phyloP scores from a whole-genome alignment of 2,888 invertebrate species.

The Thereva unica region DNA sequence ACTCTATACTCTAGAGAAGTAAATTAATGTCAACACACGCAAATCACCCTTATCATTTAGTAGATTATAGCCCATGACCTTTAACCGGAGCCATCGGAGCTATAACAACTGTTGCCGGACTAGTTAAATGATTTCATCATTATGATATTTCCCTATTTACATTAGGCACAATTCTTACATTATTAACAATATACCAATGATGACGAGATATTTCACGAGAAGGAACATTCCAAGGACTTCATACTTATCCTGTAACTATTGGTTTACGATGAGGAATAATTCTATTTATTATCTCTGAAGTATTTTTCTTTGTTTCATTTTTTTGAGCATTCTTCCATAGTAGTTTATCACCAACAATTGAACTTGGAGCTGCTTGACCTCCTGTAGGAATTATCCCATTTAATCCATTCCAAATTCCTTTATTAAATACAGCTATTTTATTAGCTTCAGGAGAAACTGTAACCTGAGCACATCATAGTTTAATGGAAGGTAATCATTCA shows the following conservation, averaged over 20 bases:
- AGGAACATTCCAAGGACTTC: conserved; percentile 68
- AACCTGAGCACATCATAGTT: conserved; percentile 66
- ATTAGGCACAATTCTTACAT: conserved; percentile 56
- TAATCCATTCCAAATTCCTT: conserved; percentile 71
- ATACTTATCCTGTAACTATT: conserved; percentile 63
- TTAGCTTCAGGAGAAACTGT: conserved; percentile 72
- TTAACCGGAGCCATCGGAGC: conserved; percentile 64
- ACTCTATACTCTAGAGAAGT: conserved; percentile 72
- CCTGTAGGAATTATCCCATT: conserved; percentile 66
- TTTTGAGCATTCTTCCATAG: conserved; percentile 60
- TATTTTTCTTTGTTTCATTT: conserved; percentile 66
- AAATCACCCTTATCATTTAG: conserved; percentile 69
- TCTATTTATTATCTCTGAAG: conserved; percentile 28
- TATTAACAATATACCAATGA: conserved; percentile 67
- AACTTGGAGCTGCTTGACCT: conserved; percentile 68
- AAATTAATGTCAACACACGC: conserved; percentile 61
- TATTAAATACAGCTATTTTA: conserved; percentile 75
- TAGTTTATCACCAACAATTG: conserved; percentile 61
- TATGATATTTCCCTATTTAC: conserved; percentile 62
- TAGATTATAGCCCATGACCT: conserved; percentile 69
- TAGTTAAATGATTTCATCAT: conserved; percentile 67
- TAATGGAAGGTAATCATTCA: conserved; percentile 60
- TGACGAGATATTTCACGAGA: conserved; percentile 73
- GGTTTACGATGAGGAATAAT: conserved; percentile 68
- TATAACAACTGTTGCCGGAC: conserved; percentile 62